Base-by-base conservation (phyloP, 2,113 vertebrate genomes). In the Ciconia boyciana region DNA sequence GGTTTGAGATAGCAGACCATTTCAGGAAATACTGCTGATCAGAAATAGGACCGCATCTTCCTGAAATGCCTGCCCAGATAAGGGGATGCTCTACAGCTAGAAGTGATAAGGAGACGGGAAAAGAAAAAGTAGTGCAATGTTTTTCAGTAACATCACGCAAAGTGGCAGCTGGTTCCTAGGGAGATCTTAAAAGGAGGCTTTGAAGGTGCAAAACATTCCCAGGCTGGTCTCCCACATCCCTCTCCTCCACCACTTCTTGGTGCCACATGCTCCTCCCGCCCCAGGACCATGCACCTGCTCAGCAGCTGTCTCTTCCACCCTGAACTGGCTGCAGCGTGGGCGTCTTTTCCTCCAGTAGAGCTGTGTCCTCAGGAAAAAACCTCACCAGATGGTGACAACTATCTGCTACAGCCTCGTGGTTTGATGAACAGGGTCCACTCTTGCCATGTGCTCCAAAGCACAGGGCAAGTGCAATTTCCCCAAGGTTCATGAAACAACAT, bases 401-500 rank as follows among this genome's bases (percentile, higher is more conserved):
- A 11, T 16, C 70, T 48, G 36, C 34, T 48, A 28, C 15, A 5
- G 69, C 52, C 21, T 34, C 16, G 3, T 0, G 6, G 71, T 28
- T 64, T 51, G 57, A 29, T 1, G 6, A 52, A 51, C 28, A 13
- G 32, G 28, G 13, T 34, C 28, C 11, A 4, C 51, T 19, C 36
- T 31, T 20, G 28, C 39, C 29, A 5, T 0, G 10, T 0, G 7
- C 49, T 39, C 51, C 5, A 3, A 26, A 82, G 34, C 39, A 8
- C 39, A 7, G 41, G 22, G n/a, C 62, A 26, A 19, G 26, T 2
- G 31, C 18, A 5, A 5, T 7, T 16, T 54, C 36, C 54, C 24
- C 21, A 7, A 0, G 39, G 20, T 14, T 34, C 14, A 2, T 1
- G 39, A 58, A 34, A 14, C 34, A n/a, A 28, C 0, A 1, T 14